Evolutionary conservation across 2,113 vertebrate species (phyloP).

Genomic region (Sylvia atricapilla): DNA sequence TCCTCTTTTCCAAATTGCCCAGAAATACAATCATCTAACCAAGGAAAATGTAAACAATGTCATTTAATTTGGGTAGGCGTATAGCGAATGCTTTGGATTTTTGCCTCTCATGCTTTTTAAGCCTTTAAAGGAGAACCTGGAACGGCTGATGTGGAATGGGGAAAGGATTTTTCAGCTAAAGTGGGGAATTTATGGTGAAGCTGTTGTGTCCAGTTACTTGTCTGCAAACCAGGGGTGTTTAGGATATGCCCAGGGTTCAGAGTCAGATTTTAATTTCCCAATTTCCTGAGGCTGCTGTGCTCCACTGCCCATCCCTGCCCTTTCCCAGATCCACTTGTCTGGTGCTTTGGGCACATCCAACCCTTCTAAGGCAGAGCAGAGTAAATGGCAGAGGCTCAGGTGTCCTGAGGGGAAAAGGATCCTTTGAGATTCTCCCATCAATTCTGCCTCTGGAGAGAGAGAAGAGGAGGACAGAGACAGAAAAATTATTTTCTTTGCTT

Average conservation of each 20-base stretch:
- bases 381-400: not conserved
- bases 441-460: not conserved
- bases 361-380: not conserved
- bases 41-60: not conserved
- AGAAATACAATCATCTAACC: not conserved
- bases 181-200: not conserved
- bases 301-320: fast-evolving
- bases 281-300: not conserved
- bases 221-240: not conserved
- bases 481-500: not conserved
- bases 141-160: not conserved
- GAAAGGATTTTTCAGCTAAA: not conserved
- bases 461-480: not conserved
- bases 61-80: not conserved
- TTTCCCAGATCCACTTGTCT: not conserved
- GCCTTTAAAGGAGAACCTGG: not conserved
- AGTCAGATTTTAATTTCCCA: not conserved
- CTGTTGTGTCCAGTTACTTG: not conserved
- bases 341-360: not conserved
- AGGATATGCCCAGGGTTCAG: fast-evolving
- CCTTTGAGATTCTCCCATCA: not conserved
- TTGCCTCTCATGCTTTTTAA: not conserved
- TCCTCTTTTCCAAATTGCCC: not conserved
- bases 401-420: not conserved
- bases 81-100: not conserved